Base-by-base conservation (phyloP, 1,140 invertebrate species). In the Gerris buenoi region DNA sequence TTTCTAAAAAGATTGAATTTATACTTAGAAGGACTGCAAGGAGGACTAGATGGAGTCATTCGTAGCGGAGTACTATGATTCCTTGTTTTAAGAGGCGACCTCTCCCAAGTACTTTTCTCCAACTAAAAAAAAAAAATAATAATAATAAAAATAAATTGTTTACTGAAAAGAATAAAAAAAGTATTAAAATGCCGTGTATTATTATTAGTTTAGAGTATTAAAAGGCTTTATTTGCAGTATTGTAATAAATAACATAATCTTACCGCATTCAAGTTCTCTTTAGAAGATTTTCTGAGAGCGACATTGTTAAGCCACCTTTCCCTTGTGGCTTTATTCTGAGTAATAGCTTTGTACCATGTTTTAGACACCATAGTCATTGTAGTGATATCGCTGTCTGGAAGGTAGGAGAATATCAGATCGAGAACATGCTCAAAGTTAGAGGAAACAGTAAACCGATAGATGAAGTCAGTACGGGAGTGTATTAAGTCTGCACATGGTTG, bases 11-110 rank as follows among this genome's bases (percentile, higher is more conserved):
- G 10, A 61, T 22, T 61, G 22, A 61, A 46, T 18, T 46, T 46
- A 5, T 74, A 76, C 59, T 78, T 79, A 59, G 76, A 75, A 26
- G 80, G 80, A 68, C 79, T 79, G 14, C 75, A 73, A 27, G 79
- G 77, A 65, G 80, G 80, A 67, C 79, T 81, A 1, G 60, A 25
- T 5, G 64, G 33, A 25, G 65, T 60, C 15, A 29, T 13, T 15
- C 23, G n/a, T 18, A 68, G 65, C 15, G 66, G 68, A 2, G 64
- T 69, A 29, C 65, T 67, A 25, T 69, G 68, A n/a, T 70, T 69
- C 3, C 27, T 15, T 25, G 18, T 25, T n/a, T 29, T 5, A 1
- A 67, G 27, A 1, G 66, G 66, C 25, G 66, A 60, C 18, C 18
- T 60, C 2, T 15, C 18, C 33, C 5, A 5, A 18, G 33, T 10